These are phyloP conservation scores for Epinotia brunnichana DNA, from an alignment of 2,888 invertebrate species.

Conservation along the genomic window DNA sequence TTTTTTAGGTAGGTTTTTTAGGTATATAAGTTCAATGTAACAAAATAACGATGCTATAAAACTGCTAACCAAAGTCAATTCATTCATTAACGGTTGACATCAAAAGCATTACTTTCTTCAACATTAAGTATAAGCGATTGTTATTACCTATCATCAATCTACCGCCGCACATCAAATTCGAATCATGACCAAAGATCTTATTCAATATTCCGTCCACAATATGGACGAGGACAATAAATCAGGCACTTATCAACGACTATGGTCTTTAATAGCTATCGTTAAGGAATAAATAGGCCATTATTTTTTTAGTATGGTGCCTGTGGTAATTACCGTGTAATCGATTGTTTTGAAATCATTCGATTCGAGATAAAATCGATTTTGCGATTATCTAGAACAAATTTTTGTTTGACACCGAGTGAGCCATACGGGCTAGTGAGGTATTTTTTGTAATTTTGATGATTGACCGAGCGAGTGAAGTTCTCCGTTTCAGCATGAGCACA, in stretches of 20 bases:
- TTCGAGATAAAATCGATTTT: not conserved
- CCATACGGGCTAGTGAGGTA: too few species aligned
- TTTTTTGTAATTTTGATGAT: too few species aligned
- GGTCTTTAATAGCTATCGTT: constrained; percentile 7
- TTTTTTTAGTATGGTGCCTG: not conserved
- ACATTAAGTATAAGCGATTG: not conserved
- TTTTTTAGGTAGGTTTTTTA: too few species aligned
- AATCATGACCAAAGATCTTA: constrained; percentile 1
- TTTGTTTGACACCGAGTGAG: not conserved
- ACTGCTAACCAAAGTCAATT: not conserved
- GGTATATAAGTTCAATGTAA: too few species aligned
- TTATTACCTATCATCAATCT: not conserved
- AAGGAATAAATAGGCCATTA: not conserved
- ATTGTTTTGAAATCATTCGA: not conserved
- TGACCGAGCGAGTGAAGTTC: too few species aligned
- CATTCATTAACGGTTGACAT: too few species aligned
- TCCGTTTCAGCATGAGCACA: too few species aligned
- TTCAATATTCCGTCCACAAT: not conserved
- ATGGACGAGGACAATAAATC: constrained; percentile 2
- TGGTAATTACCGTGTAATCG: constrained; percentile 5
- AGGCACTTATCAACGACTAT: not conserved
- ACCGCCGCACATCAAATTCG: not conserved
- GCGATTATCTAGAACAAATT: not conserved
- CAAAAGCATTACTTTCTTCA: not conserved
- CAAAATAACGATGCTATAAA: not conserved